Conservation (phyloP, 2,888 invertebrate genomes). For the Lamproptera curius region DNA sequence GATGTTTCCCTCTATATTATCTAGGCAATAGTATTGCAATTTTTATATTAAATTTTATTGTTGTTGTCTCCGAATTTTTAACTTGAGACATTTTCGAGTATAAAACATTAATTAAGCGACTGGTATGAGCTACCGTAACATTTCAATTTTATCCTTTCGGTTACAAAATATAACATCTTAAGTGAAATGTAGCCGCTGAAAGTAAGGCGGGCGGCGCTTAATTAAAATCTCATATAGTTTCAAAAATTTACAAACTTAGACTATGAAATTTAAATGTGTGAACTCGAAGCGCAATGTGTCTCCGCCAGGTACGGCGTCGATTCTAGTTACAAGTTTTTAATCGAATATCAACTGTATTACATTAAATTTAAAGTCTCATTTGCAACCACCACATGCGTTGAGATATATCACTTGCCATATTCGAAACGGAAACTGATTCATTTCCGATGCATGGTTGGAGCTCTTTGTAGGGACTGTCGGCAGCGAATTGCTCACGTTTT, state of each 20-base stretch:
- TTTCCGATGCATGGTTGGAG: conserved; percentile 75
- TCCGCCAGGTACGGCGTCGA: conserved; percentile 44
- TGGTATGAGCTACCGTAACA: too few species aligned
- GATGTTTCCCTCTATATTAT: too few species aligned
- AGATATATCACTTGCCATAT: conserved; percentile 67
- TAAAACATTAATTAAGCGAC: too few species aligned
- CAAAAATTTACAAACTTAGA: conserved; percentile 42
- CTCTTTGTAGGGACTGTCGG: conserved; percentile 72
- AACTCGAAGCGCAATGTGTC: conserved; percentile 47
- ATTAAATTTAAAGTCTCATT: conserved; percentile 44
- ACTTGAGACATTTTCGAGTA: too few species aligned
- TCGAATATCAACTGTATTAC: conserved; percentile 42
- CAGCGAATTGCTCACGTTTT: conserved; percentile 71
- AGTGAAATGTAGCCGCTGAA: not conserved
- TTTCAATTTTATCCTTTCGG: too few species aligned
- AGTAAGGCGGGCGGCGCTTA: not conserved
- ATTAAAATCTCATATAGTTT: conserved; percentile 30
- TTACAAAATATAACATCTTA: too few species aligned
- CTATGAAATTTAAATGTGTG: conserved; percentile 49
- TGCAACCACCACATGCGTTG: conserved; percentile 40
- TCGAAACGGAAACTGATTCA: conserved; percentile 75
- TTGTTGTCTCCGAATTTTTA: too few species aligned
- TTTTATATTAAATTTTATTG: too few species aligned
- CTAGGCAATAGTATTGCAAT: too few species aligned
- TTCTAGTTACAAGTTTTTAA: conserved; percentile 38